Evolutionary conservation across 2,888 invertebrate species (phyloP).

Genomic region (Horisme vitalbata): DNA sequence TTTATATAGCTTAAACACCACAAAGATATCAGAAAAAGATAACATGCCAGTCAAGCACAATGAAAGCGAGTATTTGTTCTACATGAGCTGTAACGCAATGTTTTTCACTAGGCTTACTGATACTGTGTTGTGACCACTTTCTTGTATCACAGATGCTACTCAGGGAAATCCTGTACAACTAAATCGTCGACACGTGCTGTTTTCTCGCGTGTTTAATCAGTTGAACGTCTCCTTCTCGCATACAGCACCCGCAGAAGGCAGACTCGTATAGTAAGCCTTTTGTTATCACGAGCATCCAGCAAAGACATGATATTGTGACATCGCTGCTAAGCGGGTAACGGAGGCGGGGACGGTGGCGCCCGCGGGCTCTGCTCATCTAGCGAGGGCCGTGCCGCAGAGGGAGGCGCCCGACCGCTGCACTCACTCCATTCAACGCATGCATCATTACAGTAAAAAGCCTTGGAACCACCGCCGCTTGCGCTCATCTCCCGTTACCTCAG

Average conservation of each 20-base stretch:
- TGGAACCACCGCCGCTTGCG: constrained; percentile 42
- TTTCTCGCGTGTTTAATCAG: constrained; percentile 73
- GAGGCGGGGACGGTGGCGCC: constrained; percentile 77
- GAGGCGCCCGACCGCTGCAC: constrained; percentile 30
- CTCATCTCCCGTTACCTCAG: constrained; percentile 11
- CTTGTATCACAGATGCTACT: constrained; percentile 79
- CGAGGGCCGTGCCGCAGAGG: constrained; percentile 35
- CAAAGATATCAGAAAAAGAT: not conserved
- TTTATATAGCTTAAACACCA: constrained; percentile 18
- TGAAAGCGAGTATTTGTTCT: constrained; percentile 63
- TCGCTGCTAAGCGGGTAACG: constrained; percentile 75
- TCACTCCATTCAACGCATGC: constrained; percentile 55
- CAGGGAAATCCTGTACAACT: constrained; percentile 72
- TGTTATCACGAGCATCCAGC: constrained; percentile 83
- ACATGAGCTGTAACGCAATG: constrained; percentile 68
- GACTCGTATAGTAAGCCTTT: constrained; percentile 82
- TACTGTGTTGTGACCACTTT: constrained; percentile 79
- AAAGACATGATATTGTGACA: constrained; percentile 75
- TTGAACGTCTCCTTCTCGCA: constrained; percentile 90
- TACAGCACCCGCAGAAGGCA: constrained; percentile 93
- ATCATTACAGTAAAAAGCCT: constrained; percentile 25
- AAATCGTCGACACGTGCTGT: constrained; percentile 75
- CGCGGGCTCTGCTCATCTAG: constrained; percentile 60
- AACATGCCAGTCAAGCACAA: constrained; percentile 49
- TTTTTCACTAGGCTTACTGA: constrained; percentile 76